Percentiles rank a stretch among this genome's conserved stretches.
These are phyloP conservation scores for Brienomyrus longianalis DNA, from an alignment of 2,113 vertebrate genomes.

Conservation along the genomic window DNA sequence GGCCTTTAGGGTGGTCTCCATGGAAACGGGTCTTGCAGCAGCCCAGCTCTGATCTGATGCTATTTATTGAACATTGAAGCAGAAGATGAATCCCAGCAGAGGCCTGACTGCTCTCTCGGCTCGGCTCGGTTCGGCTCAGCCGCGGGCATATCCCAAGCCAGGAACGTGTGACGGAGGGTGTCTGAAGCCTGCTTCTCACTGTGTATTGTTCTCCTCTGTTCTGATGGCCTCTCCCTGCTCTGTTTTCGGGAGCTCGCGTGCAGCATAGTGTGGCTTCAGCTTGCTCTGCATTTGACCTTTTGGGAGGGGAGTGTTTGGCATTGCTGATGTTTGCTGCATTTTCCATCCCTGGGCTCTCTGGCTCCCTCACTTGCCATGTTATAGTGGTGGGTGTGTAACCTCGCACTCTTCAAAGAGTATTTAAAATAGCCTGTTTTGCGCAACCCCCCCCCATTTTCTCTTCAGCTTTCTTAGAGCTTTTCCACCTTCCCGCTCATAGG, in stretches of 20 bases:
- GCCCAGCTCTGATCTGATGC: background rate
- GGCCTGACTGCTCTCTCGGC: background rate
- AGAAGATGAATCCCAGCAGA: background rate
- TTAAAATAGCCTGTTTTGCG: background rate
- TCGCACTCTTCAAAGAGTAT: background rate
- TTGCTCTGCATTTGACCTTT: background rate
- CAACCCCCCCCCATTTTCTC: background rate
- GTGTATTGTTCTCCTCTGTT: background rate
- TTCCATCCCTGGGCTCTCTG: background rate
- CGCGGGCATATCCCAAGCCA: background rate
- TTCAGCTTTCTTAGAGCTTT: background rate
- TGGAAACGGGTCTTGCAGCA: constrained; percentile 6
- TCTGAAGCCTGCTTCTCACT: background rate
- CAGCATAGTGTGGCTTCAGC: background rate
- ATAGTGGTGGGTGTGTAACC: background rate
- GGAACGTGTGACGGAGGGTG: background rate
- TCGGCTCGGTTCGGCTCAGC: background rate
- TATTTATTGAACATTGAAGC: background rate
- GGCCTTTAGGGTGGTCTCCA: constrained; percentile 18
- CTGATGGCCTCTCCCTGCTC: background rate
- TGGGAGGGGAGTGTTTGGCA: background rate
- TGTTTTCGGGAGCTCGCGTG: background rate
- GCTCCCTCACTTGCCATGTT: background rate
- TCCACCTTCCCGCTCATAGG: background rate
- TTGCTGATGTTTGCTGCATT: background rate